A percentile compares a stretch with the other conserved stretches of the same genome.
These are phyloP conservation scores for Volucella inanis DNA, from an alignment of 2,888 invertebrate species.

Conservation along the genomic window DNA sequence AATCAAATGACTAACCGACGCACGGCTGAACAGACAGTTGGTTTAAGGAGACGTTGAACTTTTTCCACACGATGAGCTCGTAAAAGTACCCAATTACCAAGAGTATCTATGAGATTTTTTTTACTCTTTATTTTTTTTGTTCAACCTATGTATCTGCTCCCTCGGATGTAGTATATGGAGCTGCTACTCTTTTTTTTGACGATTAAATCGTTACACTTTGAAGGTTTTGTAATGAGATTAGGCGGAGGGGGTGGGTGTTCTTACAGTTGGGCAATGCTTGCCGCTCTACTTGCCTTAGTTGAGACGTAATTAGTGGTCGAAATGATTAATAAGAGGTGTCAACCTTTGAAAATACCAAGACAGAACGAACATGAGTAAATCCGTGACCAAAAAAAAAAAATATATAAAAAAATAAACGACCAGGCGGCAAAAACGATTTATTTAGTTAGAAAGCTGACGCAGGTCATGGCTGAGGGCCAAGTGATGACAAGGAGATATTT, in stretches of 20 bases:
- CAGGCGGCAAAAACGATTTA: background rate
- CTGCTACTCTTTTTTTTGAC: constrained; percentile 14
- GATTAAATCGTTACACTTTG: constrained; percentile 57
- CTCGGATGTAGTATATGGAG: constrained; percentile 19
- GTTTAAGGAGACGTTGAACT: constrained; percentile 66
- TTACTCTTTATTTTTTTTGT: background rate
- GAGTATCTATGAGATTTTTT: constrained; percentile 19
- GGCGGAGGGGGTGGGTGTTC: background rate
- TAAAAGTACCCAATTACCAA: constrained; percentile 59
- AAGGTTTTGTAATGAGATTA: constrained; percentile 50
- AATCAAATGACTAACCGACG: background rate
- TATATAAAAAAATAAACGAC: background rate
- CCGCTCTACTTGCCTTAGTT: constrained; percentile 27
- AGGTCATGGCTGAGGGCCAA: background rate
- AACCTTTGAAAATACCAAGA: constrained; percentile 4
- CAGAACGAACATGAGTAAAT: background rate
- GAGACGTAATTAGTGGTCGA: constrained; percentile 26
- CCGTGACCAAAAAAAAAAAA: constrained; percentile 8
- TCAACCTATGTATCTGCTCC: background rate
- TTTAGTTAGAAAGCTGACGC: constrained; percentile 16
- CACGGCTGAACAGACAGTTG: background rate
- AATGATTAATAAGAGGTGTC: constrained; percentile 34
- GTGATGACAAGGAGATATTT: background rate
- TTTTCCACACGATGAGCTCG: constrained; percentile 67
- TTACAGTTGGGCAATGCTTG: background rate